phyloP scores from a whole-genome alignment of 2,888 invertebrate species.

The Nomada lathburiana region DNA sequence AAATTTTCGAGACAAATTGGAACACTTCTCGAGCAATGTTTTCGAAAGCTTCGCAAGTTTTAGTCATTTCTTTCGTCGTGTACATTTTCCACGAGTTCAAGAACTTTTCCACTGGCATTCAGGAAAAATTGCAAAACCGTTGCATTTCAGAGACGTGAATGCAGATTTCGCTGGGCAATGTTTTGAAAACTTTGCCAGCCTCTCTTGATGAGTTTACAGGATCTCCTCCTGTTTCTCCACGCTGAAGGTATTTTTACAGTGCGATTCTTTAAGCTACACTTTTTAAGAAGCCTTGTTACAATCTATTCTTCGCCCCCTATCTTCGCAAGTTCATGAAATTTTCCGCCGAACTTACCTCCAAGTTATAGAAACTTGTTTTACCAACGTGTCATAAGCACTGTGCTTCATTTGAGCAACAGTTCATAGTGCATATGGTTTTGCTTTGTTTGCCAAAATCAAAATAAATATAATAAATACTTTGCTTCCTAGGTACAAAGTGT shows the following conservation, averaged over 20 bases:
- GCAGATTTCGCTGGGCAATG: conserved; percentile 13
- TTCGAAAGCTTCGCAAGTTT: conserved; percentile 10
- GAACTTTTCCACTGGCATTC: conserved; percentile 2
- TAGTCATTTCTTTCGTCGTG: conserved; percentile 13
- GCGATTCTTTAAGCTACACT: neutral
- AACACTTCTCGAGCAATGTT: conserved; percentile 7
- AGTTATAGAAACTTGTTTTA: neutral
- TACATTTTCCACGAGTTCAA: conserved; percentile 18
- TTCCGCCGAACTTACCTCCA: too few species aligned
- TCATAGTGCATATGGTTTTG: neutral
- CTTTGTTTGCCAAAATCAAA: too few species aligned
- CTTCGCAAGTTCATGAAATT: neutral
- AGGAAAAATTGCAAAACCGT: neutral
- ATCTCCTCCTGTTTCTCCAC: neutral
- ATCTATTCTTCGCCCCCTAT: neutral
- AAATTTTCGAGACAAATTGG: neutral
- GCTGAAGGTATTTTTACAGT: neutral
- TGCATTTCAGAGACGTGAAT: conserved; percentile 13
- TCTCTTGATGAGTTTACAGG: conserved; percentile 18
- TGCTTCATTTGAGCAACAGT: neutral
- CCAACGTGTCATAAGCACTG: neutral
- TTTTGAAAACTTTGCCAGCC: conserved; percentile 16
- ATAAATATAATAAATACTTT: too few species aligned
- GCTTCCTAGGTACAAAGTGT: too few species aligned
- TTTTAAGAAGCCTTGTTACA: neutral